A percentile compares a stretch with the other conserved stretches of the same genome.
Conservation (phyloP, 2,888 invertebrate genomes). For the Stegana nigrithorax region DNA sequence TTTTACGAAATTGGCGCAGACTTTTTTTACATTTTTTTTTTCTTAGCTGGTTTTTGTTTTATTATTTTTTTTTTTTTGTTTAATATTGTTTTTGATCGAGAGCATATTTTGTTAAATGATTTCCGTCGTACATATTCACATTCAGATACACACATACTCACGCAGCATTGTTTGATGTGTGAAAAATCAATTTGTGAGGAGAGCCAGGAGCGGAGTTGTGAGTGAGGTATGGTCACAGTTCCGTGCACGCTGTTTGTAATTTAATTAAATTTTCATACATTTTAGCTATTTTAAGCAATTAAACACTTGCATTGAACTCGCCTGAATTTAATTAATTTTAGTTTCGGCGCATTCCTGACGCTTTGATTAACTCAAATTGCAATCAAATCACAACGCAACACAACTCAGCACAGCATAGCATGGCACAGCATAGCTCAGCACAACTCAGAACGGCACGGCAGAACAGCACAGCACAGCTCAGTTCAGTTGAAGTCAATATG, state of each 20-base stretch:
- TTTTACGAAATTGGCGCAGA: neutral
- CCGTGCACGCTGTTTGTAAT: constrained; percentile 4
- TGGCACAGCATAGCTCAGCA: too few species aligned
- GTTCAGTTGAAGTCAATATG: too few species aligned
- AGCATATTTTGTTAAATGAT: neutral
- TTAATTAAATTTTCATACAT: constrained; percentile 4
- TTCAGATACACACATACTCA: constrained; percentile 2
- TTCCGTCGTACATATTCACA: neutral
- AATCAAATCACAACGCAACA: constrained; percentile 30
- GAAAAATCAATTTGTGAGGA: too few species aligned
- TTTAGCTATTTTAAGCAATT: constrained; percentile 11
- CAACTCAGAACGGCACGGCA: too few species aligned
- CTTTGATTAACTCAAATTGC: constrained; percentile 33
- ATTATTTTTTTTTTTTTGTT: constrained; percentile 6
- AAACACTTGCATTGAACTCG: neutral
- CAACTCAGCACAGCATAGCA: neutral
- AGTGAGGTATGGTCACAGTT: too few species aligned
- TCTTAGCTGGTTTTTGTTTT: too few species aligned
- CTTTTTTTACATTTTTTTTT: neutral
- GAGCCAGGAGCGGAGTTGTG: too few species aligned
- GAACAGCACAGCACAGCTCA: too few species aligned
- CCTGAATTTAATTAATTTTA: constrained; percentile 12
- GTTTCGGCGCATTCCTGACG: neutral
- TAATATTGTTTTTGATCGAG: neutral
- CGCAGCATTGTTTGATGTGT: too few species aligned